Evolutionary conservation across 2,888 invertebrate species (phyloP).

Genomic region (Caprella mutica): DNA sequence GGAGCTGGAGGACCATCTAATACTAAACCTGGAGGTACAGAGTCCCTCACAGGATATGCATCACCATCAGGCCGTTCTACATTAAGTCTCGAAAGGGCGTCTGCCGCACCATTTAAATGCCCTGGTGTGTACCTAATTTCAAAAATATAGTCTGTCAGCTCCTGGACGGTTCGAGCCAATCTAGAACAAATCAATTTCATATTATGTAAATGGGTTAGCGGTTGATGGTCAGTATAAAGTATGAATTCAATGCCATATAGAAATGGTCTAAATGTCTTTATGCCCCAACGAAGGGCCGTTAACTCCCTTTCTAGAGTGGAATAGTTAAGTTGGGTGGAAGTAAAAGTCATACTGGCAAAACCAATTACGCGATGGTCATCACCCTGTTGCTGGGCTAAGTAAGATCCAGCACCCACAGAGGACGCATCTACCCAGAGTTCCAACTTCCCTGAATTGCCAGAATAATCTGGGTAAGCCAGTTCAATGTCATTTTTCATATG

Average conservation of each 20-base stretch:
- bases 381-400: background rate
- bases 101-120: background rate
- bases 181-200: background rate
- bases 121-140: background rate
- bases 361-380: background rate
- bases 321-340: background rate
- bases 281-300: background rate
- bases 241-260: background rate
- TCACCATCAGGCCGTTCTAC: background rate
- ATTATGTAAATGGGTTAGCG: background rate
- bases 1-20: background rate
- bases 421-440: conserved; percentile 4
- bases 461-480: background rate
- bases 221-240: background rate
- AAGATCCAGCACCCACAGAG: background rate
- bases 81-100: background rate
- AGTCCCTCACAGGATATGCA: no score
- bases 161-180: background rate
- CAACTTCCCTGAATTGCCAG: background rate
- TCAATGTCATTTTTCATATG: background rate
- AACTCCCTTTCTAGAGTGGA: background rate
- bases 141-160: background rate
- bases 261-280: background rate
- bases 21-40: background rate
- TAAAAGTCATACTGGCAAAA: background rate